These are phyloP conservation scores for Datnioides undecimradiatus DNA, from an alignment of 2,113 vertebrate genomes.

Conservation along the genomic window DNA sequence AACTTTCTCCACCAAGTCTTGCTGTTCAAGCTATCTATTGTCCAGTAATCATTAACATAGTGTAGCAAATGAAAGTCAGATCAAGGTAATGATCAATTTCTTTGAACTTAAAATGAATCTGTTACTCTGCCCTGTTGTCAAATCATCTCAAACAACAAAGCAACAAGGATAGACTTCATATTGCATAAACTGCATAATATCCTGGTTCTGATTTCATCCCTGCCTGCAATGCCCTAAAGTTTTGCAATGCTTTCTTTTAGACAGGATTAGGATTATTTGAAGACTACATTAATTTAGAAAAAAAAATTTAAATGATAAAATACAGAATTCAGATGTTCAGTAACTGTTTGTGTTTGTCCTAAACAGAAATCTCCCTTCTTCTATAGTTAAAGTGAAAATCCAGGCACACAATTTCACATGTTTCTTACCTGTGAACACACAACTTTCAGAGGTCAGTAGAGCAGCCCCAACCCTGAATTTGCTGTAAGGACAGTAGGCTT, in stretches of 20 bases:
- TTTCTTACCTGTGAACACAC: constrained; percentile 89
- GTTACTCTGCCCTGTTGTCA: neutral
- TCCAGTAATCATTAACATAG: constrained; percentile 34
- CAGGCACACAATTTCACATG: neutral
- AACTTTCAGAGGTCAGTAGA: constrained; percentile 83
- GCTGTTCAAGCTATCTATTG: neutral
- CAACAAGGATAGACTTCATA: neutral
- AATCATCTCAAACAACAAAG: neutral
- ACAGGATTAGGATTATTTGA: neutral
- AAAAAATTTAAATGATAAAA: neutral
- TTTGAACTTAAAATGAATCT: neutral
- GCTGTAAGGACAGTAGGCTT: constrained; percentile 94
- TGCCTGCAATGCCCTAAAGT: neutral
- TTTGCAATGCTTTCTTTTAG: neutral
- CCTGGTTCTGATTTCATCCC: neutral
- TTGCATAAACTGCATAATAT: neutral
- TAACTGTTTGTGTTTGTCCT: neutral
- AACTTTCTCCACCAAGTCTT: neutral
- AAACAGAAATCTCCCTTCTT: neutral
- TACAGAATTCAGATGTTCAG: neutral
- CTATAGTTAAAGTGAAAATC: too few relatives aligned
- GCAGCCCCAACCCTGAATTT: constrained; percentile 93
- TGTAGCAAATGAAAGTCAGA: neutral
- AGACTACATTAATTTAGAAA: neutral
- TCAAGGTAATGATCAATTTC: neutral